A percentile compares a stretch with the other conserved stretches of the same genome.
These are phyloP conservation scores for Acanthosoma haemorrhoidale DNA, from an alignment of 2,888 invertebrate genomes.

Conservation along the genomic window DNA sequence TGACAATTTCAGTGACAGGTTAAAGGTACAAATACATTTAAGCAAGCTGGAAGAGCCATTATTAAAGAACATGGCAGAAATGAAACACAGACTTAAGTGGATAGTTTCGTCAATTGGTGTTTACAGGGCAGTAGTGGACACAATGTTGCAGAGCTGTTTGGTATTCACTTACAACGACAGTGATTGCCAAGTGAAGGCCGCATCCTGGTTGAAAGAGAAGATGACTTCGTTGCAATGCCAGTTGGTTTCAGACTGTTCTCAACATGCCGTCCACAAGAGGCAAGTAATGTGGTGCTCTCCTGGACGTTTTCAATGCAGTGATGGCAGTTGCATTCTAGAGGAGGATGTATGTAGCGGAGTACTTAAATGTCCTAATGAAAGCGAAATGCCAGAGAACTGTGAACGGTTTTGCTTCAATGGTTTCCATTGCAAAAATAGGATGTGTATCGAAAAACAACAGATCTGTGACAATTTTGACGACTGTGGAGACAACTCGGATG, in stretches of 20 bases:
- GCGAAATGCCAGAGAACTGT: not conserved
- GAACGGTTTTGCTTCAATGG: not conserved
- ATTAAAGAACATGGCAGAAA: not conserved
- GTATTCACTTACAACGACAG: not conserved
- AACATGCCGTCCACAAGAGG: not conserved
- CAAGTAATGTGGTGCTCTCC: not conserved
- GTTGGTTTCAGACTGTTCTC: not conserved
- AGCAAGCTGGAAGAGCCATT: not conserved
- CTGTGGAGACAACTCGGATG: not conserved
- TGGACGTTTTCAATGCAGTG: not conserved
- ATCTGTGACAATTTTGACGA: not conserved
- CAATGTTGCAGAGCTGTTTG: not conserved
- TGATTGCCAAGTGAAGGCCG: not conserved
- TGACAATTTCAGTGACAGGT: too few species aligned
- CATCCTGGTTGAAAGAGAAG: not conserved
- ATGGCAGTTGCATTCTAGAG: not conserved
- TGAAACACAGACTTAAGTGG: not conserved
- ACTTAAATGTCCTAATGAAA: not conserved
- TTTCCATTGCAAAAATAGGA: not conserved
- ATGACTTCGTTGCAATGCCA: not conserved
- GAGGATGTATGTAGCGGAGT: not conserved
- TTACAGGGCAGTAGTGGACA: not conserved
- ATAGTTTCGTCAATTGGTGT: not conserved
- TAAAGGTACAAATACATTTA: too few species aligned
- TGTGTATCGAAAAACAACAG: not conserved